Conservation (phyloP, 2,797 vertebrate genomes). For the Pangasius mekongensis region DNA sequence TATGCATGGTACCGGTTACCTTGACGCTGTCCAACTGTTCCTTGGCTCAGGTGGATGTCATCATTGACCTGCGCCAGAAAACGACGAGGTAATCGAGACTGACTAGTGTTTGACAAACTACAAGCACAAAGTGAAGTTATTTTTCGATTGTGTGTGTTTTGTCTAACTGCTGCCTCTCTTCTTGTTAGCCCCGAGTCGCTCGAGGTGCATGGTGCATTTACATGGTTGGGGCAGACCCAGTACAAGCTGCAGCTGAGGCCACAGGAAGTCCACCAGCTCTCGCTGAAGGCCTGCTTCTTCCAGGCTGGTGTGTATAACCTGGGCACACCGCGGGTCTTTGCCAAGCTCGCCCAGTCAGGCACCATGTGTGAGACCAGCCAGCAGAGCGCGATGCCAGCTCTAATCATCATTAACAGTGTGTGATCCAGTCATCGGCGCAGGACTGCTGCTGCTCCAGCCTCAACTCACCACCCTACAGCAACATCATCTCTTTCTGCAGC, state of each 20-base stretch:
- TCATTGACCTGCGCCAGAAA: constrained; percentile 91
- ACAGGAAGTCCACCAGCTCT: constrained; percentile 82
- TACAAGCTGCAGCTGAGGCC: constrained; percentile 88
- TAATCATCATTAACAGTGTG: constrained; percentile 90
- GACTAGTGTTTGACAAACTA: neutral
- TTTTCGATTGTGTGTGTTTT: neutral
- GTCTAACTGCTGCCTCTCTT: neutral
- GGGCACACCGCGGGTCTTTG: constrained; percentile 89
- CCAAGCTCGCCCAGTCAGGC: constrained; percentile 83
- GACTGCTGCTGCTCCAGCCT: constrained; percentile 22
- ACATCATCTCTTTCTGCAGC: constrained; percentile 2
- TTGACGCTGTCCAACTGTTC: constrained; percentile 93
- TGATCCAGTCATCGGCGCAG: constrained; percentile 67
- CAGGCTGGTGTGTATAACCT: constrained; percentile 95
- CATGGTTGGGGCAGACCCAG: constrained; percentile 93
- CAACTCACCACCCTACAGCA: neutral
- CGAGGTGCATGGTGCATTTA: constrained; percentile 88
- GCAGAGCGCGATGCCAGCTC: constrained; percentile 85
- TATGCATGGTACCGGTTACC: constrained; percentile 92
- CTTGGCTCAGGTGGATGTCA: constrained; percentile 87
- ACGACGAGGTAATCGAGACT: constrained; percentile 77
- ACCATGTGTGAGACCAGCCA: constrained; percentile 85
- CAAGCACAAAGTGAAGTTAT: neutral
- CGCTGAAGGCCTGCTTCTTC: constrained; percentile 90
- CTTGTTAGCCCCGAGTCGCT: constrained; percentile 79